Base-by-base conservation (phyloP, 2,888 invertebrate species). In the Icerya purchasi region DNA sequence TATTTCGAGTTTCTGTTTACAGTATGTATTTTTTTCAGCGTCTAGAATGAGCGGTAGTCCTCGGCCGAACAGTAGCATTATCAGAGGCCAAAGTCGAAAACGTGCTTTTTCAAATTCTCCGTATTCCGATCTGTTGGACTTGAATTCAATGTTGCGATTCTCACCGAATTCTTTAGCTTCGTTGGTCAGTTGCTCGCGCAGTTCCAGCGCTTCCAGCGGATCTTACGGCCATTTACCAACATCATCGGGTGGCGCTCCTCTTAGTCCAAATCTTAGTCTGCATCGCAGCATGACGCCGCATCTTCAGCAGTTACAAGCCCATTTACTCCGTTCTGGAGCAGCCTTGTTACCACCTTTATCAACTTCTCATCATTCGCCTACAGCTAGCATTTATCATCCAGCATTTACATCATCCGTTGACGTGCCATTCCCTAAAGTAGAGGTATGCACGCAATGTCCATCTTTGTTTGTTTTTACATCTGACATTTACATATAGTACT, bases 61-160 rank as follows among this genome's bases (percentile, higher is more conserved):
- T 1, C 24, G 51, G 21, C 51, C 36, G 22, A 56, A 53, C 52
- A 55, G 60, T 19, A 36, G 36, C 36, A 36, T 36, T 14, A 36
- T 36, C 5, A 5, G 36, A 36, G 36, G 36, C 5, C 60, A 60
- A 49, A 83, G 85, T 69, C 80, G 94, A 51, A 96, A 96, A 71
- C 77, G 96, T 63, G 92, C 94, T 0, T 78, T 94, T 1, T 93
- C 93, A 61, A 90, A 89, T 70, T 94, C 94, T 18, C 89, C 88
- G 0, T 93, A 94, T 72, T 92, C 93, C 0, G 94, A 94, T 66
- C 89, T 90, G 60, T 86, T 93, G 65, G 94, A 96, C 75, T 82
- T 96, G 69, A 92, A 92, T 69, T 91, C 92, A 59, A 86, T 96
- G 78, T 94, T 96, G 66, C 80, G 94, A 62, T 92, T 92, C 66